Percentiles rank a stretch among this genome's conserved stretches.
Conservation (phyloP, 2,888 invertebrate species). For the Metacarcinus magister region DNA sequence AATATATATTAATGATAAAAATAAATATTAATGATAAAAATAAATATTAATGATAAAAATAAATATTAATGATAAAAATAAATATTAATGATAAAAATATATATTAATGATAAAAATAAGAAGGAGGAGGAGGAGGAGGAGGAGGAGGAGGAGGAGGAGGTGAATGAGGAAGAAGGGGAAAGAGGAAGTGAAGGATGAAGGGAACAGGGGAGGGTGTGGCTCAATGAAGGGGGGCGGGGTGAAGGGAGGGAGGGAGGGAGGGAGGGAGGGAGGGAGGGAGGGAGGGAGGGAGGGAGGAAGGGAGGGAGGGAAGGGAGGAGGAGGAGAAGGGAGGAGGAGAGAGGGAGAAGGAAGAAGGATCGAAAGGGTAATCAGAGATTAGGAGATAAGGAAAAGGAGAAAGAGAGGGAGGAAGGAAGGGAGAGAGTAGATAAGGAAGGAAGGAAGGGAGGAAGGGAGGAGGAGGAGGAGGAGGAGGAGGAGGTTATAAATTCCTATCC, state of each 20-base stretch:
- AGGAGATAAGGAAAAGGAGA: not conserved
- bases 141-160: no score
- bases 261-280: conserved; percentile 32
- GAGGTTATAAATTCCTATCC: not conserved
- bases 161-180: no score
- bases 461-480: not conserved
- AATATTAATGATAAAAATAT: no score
- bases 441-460: not conserved
- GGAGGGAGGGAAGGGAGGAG: conserved; percentile 50
- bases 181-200: not conserved
- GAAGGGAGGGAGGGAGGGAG: not conserved
- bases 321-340: conserved; percentile 1
- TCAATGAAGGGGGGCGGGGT: no score
- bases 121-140: no score
- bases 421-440: not conserved
- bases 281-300: conserved; percentile 27
- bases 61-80: no score
- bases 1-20: no score
- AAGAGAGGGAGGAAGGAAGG: not conserved
- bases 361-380: not conserved
- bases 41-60: no score
- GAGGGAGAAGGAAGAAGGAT: not conserved
- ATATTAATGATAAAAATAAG: no score
- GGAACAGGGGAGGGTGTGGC: not conserved
- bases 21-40: no score